These are phyloP conservation scores for Cerceris ruficornis DNA, from an alignment of 2,888 invertebrate species.

Conservation along the genomic window DNA sequence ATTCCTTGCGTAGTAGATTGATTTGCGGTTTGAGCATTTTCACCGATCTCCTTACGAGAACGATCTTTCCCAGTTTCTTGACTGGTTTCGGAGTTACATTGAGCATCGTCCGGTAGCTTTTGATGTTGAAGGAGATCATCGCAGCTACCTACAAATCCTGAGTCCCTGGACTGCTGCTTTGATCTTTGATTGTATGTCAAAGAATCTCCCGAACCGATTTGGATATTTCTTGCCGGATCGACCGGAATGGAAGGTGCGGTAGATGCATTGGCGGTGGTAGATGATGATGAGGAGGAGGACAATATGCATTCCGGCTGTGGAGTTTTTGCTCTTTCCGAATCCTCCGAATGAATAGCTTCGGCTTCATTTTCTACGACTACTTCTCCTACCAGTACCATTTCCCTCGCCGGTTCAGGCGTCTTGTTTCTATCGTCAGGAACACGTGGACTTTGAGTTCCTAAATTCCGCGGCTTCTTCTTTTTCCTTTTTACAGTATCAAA, in stretches of 20 bases:
- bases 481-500: conserved; percentile 93
- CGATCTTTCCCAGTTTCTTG: conserved; percentile 56
- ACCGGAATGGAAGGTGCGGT: conserved; percentile 32
- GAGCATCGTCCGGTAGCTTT: conserved; percentile 74
- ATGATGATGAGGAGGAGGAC: conserved; percentile 54
- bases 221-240: conserved; percentile 65
- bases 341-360: conserved; percentile 83
- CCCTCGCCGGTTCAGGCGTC: conserved; percentile 85
- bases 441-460: conserved; percentile 79
- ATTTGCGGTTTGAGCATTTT: conserved; percentile 31
- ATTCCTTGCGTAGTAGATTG: conserved; percentile 31
- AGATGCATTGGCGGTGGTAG: conserved; percentile 20
- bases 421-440: conserved; percentile 85
- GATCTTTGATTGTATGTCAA: conserved; percentile 82
- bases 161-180: conserved; percentile 93
- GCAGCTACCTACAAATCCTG: conserved; percentile 94
- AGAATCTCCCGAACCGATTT: conserved; percentile 67
- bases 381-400: conserved; percentile 83
- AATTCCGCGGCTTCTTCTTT: conserved; percentile 87
- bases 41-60: conserved; percentile 30
- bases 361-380: conserved; percentile 84
- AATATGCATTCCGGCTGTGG: conserved; percentile 85
- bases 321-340: conserved; percentile 85
- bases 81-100: conserved; percentile 46
- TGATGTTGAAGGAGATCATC: conserved; percentile 90